Evolutionary conservation across 2,888 invertebrate species (phyloP).

Genomic region (Smittia aterrima): DNA sequence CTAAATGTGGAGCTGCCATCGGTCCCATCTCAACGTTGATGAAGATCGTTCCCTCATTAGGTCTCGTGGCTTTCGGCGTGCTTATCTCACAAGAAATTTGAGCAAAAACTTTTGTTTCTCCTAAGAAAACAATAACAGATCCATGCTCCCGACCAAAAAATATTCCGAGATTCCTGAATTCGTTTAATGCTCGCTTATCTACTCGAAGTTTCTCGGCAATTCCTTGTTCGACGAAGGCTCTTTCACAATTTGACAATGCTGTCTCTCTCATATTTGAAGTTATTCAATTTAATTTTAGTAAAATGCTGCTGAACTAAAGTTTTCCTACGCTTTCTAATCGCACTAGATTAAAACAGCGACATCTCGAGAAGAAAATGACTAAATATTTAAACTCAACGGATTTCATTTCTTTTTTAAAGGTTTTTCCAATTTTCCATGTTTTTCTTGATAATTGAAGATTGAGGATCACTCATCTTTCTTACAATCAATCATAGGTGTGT

Average conservation of each 20-base stretch:
- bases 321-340: too few relatives aligned
- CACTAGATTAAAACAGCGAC: too few relatives aligned
- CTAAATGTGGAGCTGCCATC: slow-evolving; percentile 83
- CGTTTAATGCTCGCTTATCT: slow-evolving; percentile 74
- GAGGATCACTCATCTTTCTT: too few relatives aligned
- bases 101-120: slow-evolving; percentile 81
- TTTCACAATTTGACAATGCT: slow-evolving; percentile 68
- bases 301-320: too few relatives aligned
- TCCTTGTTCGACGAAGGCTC: slow-evolving; percentile 65
- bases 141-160: slow-evolving; percentile 82
- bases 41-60: slow-evolving; percentile 83
- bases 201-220: slow-evolving; percentile 69
- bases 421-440: too few relatives aligned
- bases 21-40: slow-evolving; percentile 85
- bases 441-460: too few relatives aligned
- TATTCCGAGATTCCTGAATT: slow-evolving; percentile 69
- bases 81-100: slow-evolving; percentile 87
- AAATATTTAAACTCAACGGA: slow-evolving; percentile 64
- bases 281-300: too few relatives aligned
- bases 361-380: too few relatives aligned
- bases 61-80: slow-evolving; percentile 77
- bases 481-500: too few relatives aligned
- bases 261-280: slow-evolving; percentile 66
- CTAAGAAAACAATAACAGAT: slow-evolving; percentile 72
- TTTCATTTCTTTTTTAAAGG: too few relatives aligned